Percentiles rank a stretch among this genome's conserved stretches.
These are phyloP conservation scores for Ctena decussata DNA, from an alignment of 2,888 invertebrate genomes.

Conservation along the genomic window DNA sequence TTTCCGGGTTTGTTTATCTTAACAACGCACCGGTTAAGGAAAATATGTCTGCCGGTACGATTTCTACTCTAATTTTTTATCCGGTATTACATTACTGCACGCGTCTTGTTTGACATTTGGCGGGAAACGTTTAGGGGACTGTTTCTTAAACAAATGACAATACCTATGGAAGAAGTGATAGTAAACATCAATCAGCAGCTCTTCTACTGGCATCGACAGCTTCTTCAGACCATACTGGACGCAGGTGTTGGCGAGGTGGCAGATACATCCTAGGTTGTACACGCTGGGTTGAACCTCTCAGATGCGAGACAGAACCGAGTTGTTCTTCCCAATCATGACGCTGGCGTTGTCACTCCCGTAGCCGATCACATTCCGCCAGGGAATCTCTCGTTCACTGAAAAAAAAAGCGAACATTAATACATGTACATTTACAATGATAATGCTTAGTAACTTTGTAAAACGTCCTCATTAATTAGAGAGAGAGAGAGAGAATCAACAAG, in stretches of 20 bases:
- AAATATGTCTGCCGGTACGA: background rate
- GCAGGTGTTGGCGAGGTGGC: slow-evolving; percentile 31
- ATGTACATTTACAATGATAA: no score
- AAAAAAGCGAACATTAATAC: background rate
- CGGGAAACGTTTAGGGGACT: background rate
- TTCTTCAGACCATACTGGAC: slow-evolving; percentile 27
- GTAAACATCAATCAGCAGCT: slow-evolving; percentile 25
- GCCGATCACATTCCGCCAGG: slow-evolving; percentile 14
- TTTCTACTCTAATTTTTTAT: background rate
- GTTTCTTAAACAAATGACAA: background rate
- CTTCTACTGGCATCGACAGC: slow-evolving; percentile 22
- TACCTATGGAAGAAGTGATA: slow-evolving; percentile 48
- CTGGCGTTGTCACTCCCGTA: slow-evolving; percentile 35
- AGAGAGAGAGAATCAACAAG: no score
- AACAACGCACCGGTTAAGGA: no score
- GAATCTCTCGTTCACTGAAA: slow-evolving; percentile 9
- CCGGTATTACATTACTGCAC: no score
- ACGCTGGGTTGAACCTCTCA: slow-evolving; percentile 21
- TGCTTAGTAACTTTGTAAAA: no score
- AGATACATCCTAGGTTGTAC: slow-evolving; percentile 34
- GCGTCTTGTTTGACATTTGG: background rate
- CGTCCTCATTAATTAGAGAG: no score
- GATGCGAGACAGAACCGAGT: slow-evolving; percentile 40
- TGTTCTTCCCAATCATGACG: slow-evolving; percentile 41
- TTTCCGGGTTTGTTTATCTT: no score